Evolutionary conservation across 2,888 invertebrate genomes (phyloP).

Genomic region (Margaritifera margaritifera): DNA sequence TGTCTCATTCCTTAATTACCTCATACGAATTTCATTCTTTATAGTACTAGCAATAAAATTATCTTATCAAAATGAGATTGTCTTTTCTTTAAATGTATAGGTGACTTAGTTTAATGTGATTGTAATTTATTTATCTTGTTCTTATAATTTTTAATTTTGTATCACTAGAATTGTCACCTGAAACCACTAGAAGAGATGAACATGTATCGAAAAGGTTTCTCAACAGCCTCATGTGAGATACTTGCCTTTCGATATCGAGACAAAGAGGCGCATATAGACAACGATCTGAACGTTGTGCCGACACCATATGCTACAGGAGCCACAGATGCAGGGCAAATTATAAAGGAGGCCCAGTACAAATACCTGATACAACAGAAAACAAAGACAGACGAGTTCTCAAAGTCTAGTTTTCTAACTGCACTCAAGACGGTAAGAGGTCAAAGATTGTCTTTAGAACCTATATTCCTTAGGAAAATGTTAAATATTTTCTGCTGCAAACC

Average conservation of each 20-base stretch:
- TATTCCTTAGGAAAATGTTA: background rate
- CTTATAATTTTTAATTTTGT: background rate
- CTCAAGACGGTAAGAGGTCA: conserved; percentile 35
- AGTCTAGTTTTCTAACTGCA: conserved; percentile 33
- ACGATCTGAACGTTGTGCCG: background rate
- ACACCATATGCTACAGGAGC: conserved; percentile 48
- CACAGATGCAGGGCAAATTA: conserved; percentile 49
- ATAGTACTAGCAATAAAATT: too few species aligned
- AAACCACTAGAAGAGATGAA: conserved; percentile 49
- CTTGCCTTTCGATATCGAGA: conserved; percentile 58
- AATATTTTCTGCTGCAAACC: too few species aligned
- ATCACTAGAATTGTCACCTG: conserved; percentile 43
- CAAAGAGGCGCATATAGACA: background rate
- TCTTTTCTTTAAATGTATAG: too few species aligned
- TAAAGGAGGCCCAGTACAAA: conserved; percentile 44
- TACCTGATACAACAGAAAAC: conserved; percentile 37
- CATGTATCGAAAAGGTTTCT: conserved; percentile 57
- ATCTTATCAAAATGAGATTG: too few species aligned
- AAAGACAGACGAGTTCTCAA: conserved; percentile 29
- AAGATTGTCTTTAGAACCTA: background rate
- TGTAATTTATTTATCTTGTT: too few species aligned
- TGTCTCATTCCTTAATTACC: too few species aligned
- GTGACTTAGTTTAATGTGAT: too few species aligned
- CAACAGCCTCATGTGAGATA: conserved; percentile 50
- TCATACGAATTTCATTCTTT: too few species aligned